Evolutionary conservation across 2,113 vertebrate species (phyloP).

Genomic region (Piaya cayana): DNA sequence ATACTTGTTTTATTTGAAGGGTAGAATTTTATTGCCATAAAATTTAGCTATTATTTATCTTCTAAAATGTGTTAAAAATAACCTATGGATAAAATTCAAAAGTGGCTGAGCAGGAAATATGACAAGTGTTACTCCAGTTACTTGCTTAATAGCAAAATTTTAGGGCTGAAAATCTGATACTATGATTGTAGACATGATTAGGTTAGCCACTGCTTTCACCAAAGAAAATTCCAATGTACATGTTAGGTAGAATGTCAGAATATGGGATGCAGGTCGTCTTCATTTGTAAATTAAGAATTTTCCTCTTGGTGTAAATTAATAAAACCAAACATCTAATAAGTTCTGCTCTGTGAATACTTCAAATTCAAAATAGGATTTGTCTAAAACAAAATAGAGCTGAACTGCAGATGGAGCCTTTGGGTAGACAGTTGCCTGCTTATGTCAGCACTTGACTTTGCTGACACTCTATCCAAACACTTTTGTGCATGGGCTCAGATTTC

Average conservation of each 20-base stretch:
- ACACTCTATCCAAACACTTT: not conserved
- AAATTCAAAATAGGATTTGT: not conserved
- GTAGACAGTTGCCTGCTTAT: not conserved
- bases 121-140: not conserved
- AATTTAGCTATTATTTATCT: not conserved
- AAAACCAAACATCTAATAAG: not conserved
- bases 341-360: not conserved
- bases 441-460: constrained; percentile 6
- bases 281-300: not conserved
- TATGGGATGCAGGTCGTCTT: not conserved
- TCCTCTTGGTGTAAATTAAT: not conserved
- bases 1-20: not conserved
- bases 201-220: not conserved
- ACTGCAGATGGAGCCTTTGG: not conserved
- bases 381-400: not conserved
- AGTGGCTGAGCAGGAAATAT: not conserved
- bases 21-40: not conserved
- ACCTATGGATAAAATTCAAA: not conserved
- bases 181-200: not conserved
- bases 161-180: not conserved
- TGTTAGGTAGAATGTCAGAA: not conserved
- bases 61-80: not conserved
- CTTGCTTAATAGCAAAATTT: not conserved
- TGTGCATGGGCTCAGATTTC: not conserved
- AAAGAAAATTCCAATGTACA: not conserved